A percentile compares a stretch with the other conserved stretches of the same genome.
phyloP scores from a whole-genome alignment of 2,113 vertebrate genomes.

The Tyto alba region DNA sequence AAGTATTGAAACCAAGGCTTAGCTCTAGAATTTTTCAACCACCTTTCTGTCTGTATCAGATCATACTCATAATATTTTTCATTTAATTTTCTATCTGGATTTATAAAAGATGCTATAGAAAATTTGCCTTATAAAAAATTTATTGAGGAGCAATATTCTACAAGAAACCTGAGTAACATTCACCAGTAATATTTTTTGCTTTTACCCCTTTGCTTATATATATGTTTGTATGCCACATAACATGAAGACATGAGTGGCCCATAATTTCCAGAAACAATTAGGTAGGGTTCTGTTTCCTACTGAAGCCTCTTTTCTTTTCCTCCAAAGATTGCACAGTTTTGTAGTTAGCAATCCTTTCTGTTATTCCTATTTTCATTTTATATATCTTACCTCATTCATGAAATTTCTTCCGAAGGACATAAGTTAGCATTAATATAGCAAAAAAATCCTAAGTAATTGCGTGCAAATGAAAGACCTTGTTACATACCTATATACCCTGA shows the following conservation, averaged over 20 bases:
- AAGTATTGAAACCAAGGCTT: background rate
- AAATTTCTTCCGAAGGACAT: background rate
- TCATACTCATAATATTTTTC: background rate
- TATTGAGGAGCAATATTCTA: background rate
- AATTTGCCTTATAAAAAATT: background rate
- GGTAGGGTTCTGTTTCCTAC: background rate
- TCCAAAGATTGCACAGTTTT: background rate
- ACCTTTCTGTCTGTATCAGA: background rate
- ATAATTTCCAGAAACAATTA: background rate
- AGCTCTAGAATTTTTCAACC: background rate
- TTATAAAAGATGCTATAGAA: background rate
- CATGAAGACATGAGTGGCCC: background rate
- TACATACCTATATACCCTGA: background rate
- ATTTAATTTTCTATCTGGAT: background rate
- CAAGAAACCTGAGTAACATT: background rate
- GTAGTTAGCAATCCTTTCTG: background rate
- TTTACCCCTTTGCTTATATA: background rate
- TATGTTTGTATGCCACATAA: background rate
- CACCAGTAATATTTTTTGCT: background rate
- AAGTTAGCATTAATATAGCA: background rate
- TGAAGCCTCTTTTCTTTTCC: background rate
- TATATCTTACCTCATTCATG: background rate
- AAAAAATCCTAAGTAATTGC: background rate
- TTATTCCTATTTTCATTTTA: background rate
- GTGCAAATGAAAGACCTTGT: background rate